Percentiles rank a stretch among this genome's conserved stretches.
Evolutionary conservation across 2,888 invertebrate species (phyloP).

Genomic region (Apantesis nais): DNA sequence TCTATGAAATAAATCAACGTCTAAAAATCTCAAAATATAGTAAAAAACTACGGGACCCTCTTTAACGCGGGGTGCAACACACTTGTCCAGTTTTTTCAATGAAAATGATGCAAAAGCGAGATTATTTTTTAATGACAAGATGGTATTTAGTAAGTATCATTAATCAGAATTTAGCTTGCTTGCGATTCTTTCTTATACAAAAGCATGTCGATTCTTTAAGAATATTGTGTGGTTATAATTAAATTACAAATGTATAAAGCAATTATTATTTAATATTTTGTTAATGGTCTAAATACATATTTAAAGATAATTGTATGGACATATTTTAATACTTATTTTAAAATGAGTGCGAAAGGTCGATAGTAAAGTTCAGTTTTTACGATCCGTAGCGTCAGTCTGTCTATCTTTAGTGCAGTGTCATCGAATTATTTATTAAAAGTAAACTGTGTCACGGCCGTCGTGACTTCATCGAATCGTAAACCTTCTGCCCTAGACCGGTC

Average conservation of each 20-base stretch:
- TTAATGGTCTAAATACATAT: background rate
- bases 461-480: slow-evolving; percentile 56
- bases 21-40: no score
- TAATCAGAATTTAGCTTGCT: background rate
- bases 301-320: background rate
- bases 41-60: background rate
- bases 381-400: slow-evolving; percentile 42
- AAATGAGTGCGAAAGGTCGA: slow-evolving; percentile 22
- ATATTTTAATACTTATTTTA: background rate
- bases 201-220: background rate
- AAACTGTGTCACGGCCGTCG: slow-evolving; percentile 65
- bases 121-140: background rate
- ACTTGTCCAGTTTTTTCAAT: background rate
- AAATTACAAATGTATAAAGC: background rate
- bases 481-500: slow-evolving; percentile 60
- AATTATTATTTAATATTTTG: background rate
- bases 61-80: background rate
- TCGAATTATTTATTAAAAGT: slow-evolving; percentile 51
- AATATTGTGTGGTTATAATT: background rate
- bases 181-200: background rate
- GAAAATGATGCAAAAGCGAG: background rate
- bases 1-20: no score
- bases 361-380: slow-evolving; percentile 50
- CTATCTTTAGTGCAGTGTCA: slow-evolving; percentile 34
- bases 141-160: background rate